Percentiles rank a stretch among this genome's conserved stretches.
phyloP scores from a whole-genome alignment of 2,113 vertebrate species.

The Poicephalus meyeri region DNA sequence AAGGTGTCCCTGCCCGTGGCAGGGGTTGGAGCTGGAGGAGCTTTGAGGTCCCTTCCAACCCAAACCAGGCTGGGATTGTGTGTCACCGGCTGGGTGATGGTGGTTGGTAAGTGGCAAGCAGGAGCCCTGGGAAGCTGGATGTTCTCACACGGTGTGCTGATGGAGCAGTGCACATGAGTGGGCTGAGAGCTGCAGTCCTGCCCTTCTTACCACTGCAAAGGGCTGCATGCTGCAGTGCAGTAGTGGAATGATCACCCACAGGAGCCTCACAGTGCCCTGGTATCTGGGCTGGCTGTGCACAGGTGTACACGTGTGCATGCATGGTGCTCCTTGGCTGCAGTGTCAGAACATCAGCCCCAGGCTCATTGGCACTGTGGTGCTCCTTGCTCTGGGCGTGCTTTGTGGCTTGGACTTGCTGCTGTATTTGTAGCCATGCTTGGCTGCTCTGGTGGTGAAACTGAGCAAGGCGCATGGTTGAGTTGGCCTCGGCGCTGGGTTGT shows the following conservation, averaged over 20 bases:
- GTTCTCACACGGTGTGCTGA: accelerated
- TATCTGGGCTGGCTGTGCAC: not conserved
- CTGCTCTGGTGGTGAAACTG: not conserved
- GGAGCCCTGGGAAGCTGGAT: not conserved
- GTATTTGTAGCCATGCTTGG: not conserved
- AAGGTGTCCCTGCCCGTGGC: not conserved
- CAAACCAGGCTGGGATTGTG: not conserved
- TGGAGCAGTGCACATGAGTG: accelerated
- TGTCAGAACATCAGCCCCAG: not conserved
- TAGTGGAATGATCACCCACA: not conserved
- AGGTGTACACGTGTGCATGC: not conserved
- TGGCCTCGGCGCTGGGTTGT: not conserved
- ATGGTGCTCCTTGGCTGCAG: not conserved
- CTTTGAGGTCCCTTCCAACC: not conserved
- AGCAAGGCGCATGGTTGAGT: not conserved
- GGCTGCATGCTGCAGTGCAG: not conserved
- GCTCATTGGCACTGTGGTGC: not conserved
- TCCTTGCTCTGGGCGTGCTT: not conserved
- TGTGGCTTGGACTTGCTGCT: not conserved
- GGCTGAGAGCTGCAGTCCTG: not conserved
- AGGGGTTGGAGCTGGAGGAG: not conserved
- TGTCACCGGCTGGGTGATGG: not conserved
- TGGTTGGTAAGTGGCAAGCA: accelerated
- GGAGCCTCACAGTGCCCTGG: not conserved
- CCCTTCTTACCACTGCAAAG: not conserved